phyloP scores from a whole-genome alignment of 1,140 invertebrate genomes.

The Ruditapes philippinarum region DNA sequence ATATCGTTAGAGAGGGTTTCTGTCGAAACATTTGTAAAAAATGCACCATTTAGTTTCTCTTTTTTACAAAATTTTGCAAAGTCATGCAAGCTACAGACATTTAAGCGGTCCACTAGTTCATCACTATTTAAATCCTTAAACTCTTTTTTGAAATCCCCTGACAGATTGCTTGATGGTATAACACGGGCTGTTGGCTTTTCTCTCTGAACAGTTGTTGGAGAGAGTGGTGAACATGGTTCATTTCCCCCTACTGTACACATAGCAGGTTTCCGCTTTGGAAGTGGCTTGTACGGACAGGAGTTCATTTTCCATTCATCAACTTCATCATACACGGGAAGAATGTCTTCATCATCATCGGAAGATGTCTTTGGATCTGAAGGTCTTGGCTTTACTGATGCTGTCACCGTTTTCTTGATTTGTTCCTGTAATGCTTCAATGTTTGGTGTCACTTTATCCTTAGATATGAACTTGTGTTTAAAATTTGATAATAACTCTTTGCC shows the following conservation, averaged over 20 bases:
- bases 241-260: neutral
- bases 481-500: neutral
- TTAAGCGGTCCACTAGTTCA: constrained; percentile 25
- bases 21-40: constrained; percentile 19
- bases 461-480: neutral
- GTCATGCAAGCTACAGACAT: neutral
- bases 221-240: too few species aligned
- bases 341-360: neutral
- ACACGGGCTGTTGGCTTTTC: neutral
- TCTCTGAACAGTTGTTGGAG: neutral
- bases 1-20: neutral
- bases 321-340: neutral
- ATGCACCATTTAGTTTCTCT: constrained; percentile 18
- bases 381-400: neutral
- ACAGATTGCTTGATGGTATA: neutral
- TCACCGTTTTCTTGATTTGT: neutral
- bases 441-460: neutral
- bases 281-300: neutral
- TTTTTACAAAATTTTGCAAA: constrained; percentile 20
- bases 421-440: neutral
- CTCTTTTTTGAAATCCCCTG: neutral
- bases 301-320: neutral
- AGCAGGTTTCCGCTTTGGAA: neutral
- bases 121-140: constrained; percentile 16
- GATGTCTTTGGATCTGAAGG: neutral